A percentile compares a stretch with the other conserved stretches of the same genome.
phyloP scores from a whole-genome alignment of 2,113 vertebrate genomes.

The Gorsachius goisagi region DNA sequence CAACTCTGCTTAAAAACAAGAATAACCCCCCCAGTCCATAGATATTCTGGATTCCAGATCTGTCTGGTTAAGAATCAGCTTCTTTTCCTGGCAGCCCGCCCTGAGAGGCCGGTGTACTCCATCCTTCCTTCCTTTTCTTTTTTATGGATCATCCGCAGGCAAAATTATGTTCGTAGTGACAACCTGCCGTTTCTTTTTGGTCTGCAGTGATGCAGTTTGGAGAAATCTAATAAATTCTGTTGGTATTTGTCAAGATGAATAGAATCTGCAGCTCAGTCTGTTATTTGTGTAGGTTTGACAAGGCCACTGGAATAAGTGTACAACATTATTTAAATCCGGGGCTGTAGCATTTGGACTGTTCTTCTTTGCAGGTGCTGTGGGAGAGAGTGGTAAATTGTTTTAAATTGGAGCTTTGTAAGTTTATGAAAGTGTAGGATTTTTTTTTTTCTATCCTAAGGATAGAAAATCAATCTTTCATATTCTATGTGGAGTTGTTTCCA shows the following conservation, averaged over 20 bases:
- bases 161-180: neutral
- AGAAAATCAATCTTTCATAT: neutral
- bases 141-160: neutral
- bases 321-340: neutral
- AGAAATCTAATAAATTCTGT: neutral
- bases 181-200: neutral
- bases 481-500: neutral
- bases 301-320: neutral
- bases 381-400: neutral
- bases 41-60: neutral
- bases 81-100: neutral
- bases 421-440: neutral
- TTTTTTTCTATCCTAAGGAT: neutral
- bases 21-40: rapidly evolving
- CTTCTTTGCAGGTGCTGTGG: neutral
- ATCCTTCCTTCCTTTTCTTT: neutral
- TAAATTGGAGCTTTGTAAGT: neutral
- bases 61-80: neutral
- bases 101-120: neutral
- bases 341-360: neutral
- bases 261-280: neutral
- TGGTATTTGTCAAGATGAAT: neutral
- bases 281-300: neutral
- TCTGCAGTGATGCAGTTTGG: neutral
- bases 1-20: neutral